Evolutionary conservation across 64 coral and sea anemone species (phyloP), one percentile per base, ranked within the genome.

Genomic region (Dendrophyllia cribrosa): DNA sequence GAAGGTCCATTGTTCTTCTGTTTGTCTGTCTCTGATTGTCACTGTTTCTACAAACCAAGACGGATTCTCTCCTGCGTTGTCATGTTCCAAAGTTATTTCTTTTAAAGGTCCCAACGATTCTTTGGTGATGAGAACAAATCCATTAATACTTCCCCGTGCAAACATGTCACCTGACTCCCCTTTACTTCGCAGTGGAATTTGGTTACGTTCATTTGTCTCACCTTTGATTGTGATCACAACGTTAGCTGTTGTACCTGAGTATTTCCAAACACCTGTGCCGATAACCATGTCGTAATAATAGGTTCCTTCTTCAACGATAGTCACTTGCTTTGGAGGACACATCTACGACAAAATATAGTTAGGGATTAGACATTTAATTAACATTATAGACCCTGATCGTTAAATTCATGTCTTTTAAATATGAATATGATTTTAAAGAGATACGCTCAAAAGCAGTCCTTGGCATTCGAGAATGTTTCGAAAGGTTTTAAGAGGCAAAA

Each of bases 1-100:
- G 51, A 90, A 90, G 9, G 26, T 59, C 77, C 72, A 90, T 14
- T 48, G 6, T 59, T 88, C 83, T 19, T 88, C 78, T 17, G 72
- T 88, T 23, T 93, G 76, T 34, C 76, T 78, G 48, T 80, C 90
- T 65, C 62, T 61, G 34, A 75, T 82, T 17, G 68, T 85, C 0
- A 92, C 66, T 34, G 72, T 53, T 51, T 77, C 83, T 3, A 95
- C 71, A 66, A 83, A 95, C 88, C 93, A 95, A 14, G 93, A 89
- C 2, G 93, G 92, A 55, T 83, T 74, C 51, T 88, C 48, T 43
- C 93, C 93, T 26, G 50, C 16, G 58, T 89, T 90, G 6, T 95
- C 87, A 44, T 95, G 93, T 66, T 89, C 89, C 24, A 95, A 47
- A 49, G 77, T 90, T 16, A 95, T 66, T 13, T 68, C 59, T 9